Evolutionary conservation across 2,113 vertebrate genomes (phyloP).

Genomic region (Campylomormyrus tamandua): DNA sequence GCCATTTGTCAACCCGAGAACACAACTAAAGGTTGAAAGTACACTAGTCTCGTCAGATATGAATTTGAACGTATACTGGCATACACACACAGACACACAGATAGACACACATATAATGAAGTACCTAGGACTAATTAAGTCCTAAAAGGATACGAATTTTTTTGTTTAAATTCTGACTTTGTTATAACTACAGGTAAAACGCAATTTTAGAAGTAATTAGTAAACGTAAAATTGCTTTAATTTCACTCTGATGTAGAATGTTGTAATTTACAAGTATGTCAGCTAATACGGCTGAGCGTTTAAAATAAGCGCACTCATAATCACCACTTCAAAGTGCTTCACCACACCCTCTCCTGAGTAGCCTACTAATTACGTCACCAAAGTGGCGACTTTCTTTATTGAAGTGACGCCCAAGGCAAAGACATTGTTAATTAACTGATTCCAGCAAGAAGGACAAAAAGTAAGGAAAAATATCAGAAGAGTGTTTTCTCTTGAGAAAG

Average conservation of each 20-base stretch:
- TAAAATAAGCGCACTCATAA: background rate
- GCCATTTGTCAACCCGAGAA: background rate
- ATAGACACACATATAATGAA: too few species aligned
- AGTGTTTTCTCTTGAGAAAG: background rate
- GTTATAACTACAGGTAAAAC: background rate
- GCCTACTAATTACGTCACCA: slow-evolving; percentile 1
- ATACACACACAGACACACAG: background rate
- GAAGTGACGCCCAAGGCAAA: slow-evolving; percentile 1
- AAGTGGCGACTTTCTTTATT: background rate
- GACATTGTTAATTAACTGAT: background rate
- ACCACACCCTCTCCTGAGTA: slow-evolving; percentile 16
- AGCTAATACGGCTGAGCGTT: background rate
- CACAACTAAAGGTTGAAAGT: background rate
- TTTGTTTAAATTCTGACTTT: background rate
- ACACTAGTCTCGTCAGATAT: background rate
- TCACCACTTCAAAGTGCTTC: slow-evolving; percentile 13
- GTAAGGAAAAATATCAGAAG: background rate
- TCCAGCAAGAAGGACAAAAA: background rate
- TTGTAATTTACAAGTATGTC: background rate
- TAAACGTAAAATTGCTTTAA: background rate
- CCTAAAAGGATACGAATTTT: background rate
- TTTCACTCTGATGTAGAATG: background rate
- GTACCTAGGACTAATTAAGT: background rate
- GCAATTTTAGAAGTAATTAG: background rate
- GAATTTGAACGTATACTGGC: background rate